A percentile compares a stretch with the other conserved stretches of the same genome.
Conservation (phyloP, 2,888 invertebrate species). For the Brachyptera putata region DNA sequence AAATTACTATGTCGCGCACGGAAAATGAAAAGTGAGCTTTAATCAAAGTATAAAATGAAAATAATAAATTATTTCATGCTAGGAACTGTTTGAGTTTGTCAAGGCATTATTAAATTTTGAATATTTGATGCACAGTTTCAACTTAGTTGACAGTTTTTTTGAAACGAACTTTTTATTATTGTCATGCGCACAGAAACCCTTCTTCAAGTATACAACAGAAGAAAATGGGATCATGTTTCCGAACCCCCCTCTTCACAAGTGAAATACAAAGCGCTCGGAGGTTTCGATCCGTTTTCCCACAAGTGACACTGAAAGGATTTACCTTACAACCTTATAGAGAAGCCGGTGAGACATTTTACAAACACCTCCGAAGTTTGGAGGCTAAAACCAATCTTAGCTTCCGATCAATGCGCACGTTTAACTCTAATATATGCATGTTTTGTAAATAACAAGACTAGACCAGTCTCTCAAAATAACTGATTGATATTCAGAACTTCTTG, state of each 20-base stretch:
- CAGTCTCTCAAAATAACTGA: neutral
- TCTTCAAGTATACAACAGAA: no score
- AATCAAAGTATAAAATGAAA: slow-evolving; percentile 7
- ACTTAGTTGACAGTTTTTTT: slow-evolving; percentile 15
- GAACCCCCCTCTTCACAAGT: neutral
- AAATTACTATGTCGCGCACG: neutral
- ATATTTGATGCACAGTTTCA: slow-evolving; percentile 15
- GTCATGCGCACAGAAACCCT: neutral
- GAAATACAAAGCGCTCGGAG: no score
- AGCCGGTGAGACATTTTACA: no score
- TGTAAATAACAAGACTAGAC: slow-evolving; percentile 6
- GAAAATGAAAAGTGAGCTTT: neutral
- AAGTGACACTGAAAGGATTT: no score
- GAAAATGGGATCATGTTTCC: no score
- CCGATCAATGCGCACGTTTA: slow-evolving; percentile 4
- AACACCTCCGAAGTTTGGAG: no score
- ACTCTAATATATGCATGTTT: slow-evolving; percentile 15
- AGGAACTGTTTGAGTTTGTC: slow-evolving; percentile 10
- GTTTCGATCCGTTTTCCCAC: no score
- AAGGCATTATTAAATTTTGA: slow-evolving; percentile 10
- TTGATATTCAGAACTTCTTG: slow-evolving; percentile 4
- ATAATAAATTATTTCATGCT: slow-evolving; percentile 15
- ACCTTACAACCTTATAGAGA: no score
- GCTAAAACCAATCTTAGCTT: slow-evolving; percentile 2
- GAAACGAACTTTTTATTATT: slow-evolving; percentile 6